These are phyloP conservation scores for Casuarius casuarius DNA, from an alignment of 2,113 vertebrate genomes.

Conservation along the genomic window DNA sequence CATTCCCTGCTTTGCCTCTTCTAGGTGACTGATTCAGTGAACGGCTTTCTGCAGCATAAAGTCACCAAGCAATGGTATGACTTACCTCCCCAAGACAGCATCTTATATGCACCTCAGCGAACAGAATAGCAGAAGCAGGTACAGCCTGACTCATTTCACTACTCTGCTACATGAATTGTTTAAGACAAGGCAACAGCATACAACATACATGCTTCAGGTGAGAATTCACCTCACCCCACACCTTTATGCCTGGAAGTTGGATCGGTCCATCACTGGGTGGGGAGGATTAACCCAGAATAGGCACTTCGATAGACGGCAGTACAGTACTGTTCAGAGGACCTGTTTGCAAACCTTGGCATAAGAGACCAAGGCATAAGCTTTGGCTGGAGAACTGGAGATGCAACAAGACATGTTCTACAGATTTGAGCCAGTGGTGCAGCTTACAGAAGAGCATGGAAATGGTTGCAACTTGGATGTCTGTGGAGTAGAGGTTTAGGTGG, in stretches of 20 bases:
- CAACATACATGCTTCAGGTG: not conserved
- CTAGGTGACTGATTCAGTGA: not conserved
- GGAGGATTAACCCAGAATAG: not conserved
- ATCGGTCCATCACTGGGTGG: not conserved
- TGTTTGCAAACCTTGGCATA: not conserved
- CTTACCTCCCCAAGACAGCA: not conserved
- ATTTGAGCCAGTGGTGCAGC: not conserved
- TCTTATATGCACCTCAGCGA: not conserved
- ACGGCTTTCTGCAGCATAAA: slow-evolving; percentile 23
- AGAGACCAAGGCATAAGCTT: not conserved
- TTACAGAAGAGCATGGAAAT: not conserved
- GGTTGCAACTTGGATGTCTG: not conserved
- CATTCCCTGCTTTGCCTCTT: slow-evolving; percentile 1
- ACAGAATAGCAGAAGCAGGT: not conserved
- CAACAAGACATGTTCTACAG: not conserved
- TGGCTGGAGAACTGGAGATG: not conserved
- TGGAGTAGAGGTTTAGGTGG: not conserved
- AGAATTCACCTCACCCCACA: not conserved
- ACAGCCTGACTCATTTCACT: not conserved
- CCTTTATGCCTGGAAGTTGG: not conserved
- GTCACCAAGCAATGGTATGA: not conserved
- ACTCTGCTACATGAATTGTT: not conserved
- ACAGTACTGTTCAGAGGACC: not conserved
- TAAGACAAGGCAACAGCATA: not conserved
- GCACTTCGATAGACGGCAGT: not conserved